phyloP scores from a whole-genome alignment of 2,113 vertebrate genomes.

The Eurystomus gularis region DNA sequence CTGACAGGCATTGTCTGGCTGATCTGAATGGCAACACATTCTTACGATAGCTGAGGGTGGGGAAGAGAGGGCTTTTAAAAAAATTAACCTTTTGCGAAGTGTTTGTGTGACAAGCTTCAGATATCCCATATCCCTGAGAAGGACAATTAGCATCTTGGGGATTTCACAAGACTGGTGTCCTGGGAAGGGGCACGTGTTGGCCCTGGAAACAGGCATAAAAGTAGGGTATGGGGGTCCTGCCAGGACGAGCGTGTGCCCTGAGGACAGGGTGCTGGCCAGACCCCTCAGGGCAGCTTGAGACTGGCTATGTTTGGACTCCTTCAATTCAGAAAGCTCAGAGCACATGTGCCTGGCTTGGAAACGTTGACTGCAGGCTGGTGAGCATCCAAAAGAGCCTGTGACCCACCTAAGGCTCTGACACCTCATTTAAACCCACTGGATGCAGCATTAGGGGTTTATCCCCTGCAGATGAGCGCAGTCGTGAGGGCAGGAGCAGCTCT shows the following conservation, averaged over 20 bases:
- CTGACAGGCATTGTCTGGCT: not conserved
- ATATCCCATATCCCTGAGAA: not conserved
- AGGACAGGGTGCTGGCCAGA: not conserved
- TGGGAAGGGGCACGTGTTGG: accelerated
- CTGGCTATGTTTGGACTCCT: not conserved
- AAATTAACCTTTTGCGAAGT: not conserved
- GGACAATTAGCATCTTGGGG: not conserved
- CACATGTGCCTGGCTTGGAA: not conserved
- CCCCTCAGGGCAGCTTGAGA: accelerated
- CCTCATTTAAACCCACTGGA: not conserved
- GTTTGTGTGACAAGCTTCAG: not conserved
- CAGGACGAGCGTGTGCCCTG: not conserved
- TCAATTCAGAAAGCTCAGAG: not conserved
- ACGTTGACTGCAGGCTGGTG: not conserved
- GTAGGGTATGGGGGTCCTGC: not conserved
- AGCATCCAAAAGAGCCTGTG: not conserved
- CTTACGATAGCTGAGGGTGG: not conserved
- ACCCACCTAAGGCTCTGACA: not conserved
- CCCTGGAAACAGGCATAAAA: not conserved
- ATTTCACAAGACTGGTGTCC: not conserved
- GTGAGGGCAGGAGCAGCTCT: not conserved
- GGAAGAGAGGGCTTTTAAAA: not conserved
- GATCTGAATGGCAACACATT: not conserved
- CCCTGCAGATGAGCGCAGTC: not conserved
- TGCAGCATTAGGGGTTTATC: not conserved